phyloP scores from a whole-genome alignment of 2,113 vertebrate species.

The Nothoprocta perdicaria region DNA sequence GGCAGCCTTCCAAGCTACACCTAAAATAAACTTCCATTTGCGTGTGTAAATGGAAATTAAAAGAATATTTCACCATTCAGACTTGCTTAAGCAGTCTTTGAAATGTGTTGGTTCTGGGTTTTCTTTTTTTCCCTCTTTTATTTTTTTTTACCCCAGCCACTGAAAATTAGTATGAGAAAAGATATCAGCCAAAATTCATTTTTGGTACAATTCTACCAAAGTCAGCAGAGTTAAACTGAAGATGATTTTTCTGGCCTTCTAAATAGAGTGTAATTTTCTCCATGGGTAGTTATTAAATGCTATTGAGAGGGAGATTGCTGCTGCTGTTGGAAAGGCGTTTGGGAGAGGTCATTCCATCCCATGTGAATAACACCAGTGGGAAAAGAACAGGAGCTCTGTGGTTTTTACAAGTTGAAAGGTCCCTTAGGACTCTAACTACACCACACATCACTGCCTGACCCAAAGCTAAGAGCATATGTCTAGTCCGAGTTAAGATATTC shows the following conservation, averaged over 20 bases:
- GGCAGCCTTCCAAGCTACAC: constrained; percentile 50
- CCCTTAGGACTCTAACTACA: constrained; percentile 15
- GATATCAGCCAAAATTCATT: constrained; percentile 16
- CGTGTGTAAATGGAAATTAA: constrained; percentile 42
- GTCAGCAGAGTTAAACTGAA: constrained; percentile 66
- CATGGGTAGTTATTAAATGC: constrained; percentile 68
- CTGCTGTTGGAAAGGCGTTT: constrained; percentile 60
- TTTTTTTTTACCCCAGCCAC: constrained; percentile 6
- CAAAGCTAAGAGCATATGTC: constrained; percentile 32
- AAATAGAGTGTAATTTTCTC: constrained; percentile 71
- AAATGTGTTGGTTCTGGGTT: not conserved
- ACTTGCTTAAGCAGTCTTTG: constrained; percentile 20
- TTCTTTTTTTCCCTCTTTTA: not conserved
- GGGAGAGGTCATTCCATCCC: constrained; percentile 65
- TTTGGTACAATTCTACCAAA: constrained; percentile 61
- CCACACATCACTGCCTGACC: constrained; percentile 43
- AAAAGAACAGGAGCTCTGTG: constrained; percentile 40
- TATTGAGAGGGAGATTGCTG: constrained; percentile 38
- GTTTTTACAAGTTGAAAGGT: constrained; percentile 51
- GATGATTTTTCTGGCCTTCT: constrained; percentile 69
- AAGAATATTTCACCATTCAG: constrained; percentile 54
- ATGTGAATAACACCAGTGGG: constrained; percentile 25
- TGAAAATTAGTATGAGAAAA: not conserved
- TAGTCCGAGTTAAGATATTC: constrained; percentile 41
- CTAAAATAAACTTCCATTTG: constrained; percentile 20